Evolutionary conservation across 2,113 vertebrate genomes (phyloP).

Genomic region (Podilymbus podiceps): DNA sequence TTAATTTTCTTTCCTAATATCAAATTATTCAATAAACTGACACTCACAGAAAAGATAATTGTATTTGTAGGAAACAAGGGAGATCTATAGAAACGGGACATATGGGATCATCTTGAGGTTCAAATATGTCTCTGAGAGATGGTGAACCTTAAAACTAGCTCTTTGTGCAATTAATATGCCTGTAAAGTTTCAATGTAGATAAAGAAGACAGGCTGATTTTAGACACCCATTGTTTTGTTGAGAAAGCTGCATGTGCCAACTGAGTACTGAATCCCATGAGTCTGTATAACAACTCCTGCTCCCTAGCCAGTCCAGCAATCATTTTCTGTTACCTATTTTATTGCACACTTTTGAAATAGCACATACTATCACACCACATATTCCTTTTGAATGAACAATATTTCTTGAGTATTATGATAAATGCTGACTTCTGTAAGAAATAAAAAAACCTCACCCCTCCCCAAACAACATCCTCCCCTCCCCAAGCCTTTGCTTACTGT

Average conservation of each 20-base stretch:
- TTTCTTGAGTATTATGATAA: background rate
- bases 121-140: background rate
- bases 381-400: background rate
- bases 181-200: background rate
- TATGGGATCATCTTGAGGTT: background rate
- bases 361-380: background rate
- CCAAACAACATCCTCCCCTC: background rate
- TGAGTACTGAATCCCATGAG: background rate
- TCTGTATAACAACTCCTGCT: background rate
- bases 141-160: background rate
- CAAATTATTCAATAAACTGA: background rate
- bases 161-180: background rate
- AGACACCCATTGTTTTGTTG: background rate
- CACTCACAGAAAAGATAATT: background rate
- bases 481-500: background rate
- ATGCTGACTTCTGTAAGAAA: background rate
- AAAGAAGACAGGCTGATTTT: background rate
- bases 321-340: background rate
- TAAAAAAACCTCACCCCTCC: background rate
- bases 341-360: background rate
- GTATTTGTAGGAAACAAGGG: background rate
- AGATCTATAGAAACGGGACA: background rate
- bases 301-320: background rate
- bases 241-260: background rate
- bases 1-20: background rate